These are phyloP conservation scores for Adoxophyes honmai DNA, from an alignment of 1,140 invertebrate genomes.

Conservation along the genomic window DNA sequence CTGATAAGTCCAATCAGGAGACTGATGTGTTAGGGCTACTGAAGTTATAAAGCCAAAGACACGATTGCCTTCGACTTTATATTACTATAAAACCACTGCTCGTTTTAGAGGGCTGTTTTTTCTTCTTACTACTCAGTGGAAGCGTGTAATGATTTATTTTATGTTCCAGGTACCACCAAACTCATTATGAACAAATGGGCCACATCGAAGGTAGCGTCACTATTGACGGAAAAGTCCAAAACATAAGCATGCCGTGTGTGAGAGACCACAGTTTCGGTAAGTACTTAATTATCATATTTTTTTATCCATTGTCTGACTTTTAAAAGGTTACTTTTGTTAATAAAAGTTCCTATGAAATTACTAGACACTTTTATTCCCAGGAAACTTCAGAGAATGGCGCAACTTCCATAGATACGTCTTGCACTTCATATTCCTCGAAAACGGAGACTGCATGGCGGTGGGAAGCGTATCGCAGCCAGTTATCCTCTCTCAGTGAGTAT, in stretches of 20 bases:
- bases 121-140: too few relatives aligned
- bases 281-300: not conserved
- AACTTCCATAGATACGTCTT: conserved; percentile 83
- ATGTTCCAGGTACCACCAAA: conserved; percentile 81
- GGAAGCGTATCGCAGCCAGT: conserved; percentile 82
- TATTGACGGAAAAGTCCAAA: conserved; percentile 73
- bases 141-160: conserved; percentile 12
- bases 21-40: too few relatives aligned
- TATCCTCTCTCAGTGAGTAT: conserved; percentile 78
- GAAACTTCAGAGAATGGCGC: conserved; percentile 80
- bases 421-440: conserved; percentile 82
- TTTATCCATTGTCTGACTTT: too few relatives aligned
- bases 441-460: conserved; percentile 81
- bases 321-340: too few relatives aligned
- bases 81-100: too few relatives aligned
- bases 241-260: conserved; percentile 74
- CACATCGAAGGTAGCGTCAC: conserved; percentile 71
- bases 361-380: conserved; percentile 29
- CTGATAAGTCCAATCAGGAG: too few relatives aligned
- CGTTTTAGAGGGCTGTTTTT: too few relatives aligned
- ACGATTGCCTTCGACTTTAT: too few relatives aligned
- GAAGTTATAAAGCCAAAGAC: too few relatives aligned
- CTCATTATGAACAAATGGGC: conserved; percentile 86
- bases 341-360: conserved; percentile 1
- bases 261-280: conserved; percentile 82